Percentiles rank a stretch among this genome's conserved stretches.
Conservation (phyloP, 1,140 invertebrate species). For the Globodera rostochiensis region DNA sequence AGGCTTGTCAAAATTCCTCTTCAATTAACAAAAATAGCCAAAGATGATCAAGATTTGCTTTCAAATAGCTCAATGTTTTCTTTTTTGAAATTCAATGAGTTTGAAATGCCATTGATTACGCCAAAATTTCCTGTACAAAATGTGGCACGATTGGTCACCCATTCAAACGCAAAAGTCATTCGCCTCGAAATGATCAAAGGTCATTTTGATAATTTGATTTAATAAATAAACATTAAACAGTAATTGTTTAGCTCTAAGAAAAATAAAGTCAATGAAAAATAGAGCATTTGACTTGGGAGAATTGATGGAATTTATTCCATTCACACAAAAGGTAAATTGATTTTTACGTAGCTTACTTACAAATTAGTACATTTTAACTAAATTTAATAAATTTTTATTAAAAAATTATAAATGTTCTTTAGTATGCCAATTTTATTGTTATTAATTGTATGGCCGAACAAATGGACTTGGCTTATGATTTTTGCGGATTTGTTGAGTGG, state of each 20-base stretch:
- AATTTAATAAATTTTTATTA: not conserved
- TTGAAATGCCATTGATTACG: not conserved
- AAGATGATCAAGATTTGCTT: not conserved
- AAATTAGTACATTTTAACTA: not conserved
- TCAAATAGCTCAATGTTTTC: not conserved
- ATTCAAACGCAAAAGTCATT: not conserved
- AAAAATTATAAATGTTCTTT: not conserved
- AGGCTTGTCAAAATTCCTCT: not conserved
- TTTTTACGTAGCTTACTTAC: no score
- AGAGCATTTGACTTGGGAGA: not conserved
- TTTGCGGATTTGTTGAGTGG: not conserved
- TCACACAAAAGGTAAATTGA: not conserved
- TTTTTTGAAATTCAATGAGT: not conserved
- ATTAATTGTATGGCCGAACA: not conserved
- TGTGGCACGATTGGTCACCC: not conserved
- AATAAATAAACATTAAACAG: not conserved
- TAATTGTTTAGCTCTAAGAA: not conserved
- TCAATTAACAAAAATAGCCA: not conserved
- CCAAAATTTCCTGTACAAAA: not conserved
- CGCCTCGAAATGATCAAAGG: not conserved
- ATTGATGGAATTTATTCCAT: not conserved
- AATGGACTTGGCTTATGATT: not conserved
- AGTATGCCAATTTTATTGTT: not conserved
- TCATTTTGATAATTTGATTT: not conserved
- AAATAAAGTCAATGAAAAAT: not conserved